Evolutionary conservation across 2,797 vertebrate genomes (phyloP).

Genomic region (Hypotaenidia philippensis): DNA sequence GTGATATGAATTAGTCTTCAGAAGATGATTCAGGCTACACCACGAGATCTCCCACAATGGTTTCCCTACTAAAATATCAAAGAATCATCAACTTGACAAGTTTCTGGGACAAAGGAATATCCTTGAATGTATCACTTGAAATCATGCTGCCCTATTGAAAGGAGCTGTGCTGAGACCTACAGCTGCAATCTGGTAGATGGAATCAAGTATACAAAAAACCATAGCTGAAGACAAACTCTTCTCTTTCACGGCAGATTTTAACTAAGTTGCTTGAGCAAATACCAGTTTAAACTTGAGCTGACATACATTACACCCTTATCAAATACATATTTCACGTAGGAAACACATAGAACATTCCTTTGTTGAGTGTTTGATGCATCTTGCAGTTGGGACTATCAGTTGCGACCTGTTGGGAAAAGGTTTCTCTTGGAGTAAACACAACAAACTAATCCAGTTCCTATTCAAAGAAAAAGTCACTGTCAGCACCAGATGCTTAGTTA

Average conservation of each 20-base stretch:
- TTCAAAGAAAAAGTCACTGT: background rate
- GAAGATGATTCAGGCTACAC: background rate
- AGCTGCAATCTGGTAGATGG: background rate
- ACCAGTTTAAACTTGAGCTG: background rate
- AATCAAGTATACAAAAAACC: background rate
- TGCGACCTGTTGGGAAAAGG: background rate
- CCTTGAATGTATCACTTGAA: background rate
- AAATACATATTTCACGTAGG: background rate
- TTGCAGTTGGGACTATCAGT: background rate
- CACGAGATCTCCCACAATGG: background rate
- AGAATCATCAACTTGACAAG: background rate
- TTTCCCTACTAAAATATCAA: slow-evolving; percentile 13
- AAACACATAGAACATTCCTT: background rate
- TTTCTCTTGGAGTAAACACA: background rate
- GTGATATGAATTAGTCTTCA: background rate
- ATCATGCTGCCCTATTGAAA: background rate
- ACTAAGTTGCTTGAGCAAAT: background rate
- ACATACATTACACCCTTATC: background rate
- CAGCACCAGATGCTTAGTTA: background rate
- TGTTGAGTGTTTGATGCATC: background rate
- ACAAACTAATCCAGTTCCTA: background rate
- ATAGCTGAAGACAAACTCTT: background rate
- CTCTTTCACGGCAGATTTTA: background rate
- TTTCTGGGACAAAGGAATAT: background rate
- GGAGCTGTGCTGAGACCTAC: background rate